Percentiles rank a stretch among this genome's conserved stretches.
phyloP scores from a whole-genome alignment of 37 sponge, comb jelly and placozoan genomes.

The Geodia barretti region DNA sequence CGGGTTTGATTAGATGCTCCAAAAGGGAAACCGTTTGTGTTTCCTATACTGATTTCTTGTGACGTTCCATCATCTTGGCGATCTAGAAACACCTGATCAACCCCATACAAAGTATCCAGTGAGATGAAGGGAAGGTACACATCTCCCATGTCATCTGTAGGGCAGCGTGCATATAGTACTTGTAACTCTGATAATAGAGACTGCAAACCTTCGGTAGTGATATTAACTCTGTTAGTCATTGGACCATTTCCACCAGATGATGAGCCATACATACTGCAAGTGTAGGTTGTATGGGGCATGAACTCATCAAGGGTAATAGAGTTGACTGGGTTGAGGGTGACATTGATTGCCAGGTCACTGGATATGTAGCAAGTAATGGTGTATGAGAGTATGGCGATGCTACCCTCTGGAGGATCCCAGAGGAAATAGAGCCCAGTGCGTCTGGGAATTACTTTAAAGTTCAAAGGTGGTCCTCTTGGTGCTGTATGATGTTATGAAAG shows the following conservation, averaged over 20 bases:
- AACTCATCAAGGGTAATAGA: background rate
- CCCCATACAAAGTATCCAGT: background rate
- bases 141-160: background rate
- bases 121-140: background rate
- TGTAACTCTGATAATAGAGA: too few relatives aligned
- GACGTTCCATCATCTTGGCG: background rate
- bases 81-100: background rate
- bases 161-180: too few relatives aligned
- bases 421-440: background rate
- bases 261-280: background rate
- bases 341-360: background rate
- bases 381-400: background rate
- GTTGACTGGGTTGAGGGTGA: background rate
- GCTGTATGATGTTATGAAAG: background rate
- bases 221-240: background rate
- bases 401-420: background rate
- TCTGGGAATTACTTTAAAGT: background rate
- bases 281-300: background rate
- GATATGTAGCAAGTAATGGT: background rate
- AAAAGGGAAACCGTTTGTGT: constrained; percentile 5
- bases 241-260: background rate
- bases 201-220: background rate
- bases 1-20: constrained; percentile 16
- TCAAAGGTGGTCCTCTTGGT: background rate
- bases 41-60: background rate